phyloP scores from a whole-genome alignment of 2,113 vertebrate genomes.

The Chroicocephalus ridibundus region DNA sequence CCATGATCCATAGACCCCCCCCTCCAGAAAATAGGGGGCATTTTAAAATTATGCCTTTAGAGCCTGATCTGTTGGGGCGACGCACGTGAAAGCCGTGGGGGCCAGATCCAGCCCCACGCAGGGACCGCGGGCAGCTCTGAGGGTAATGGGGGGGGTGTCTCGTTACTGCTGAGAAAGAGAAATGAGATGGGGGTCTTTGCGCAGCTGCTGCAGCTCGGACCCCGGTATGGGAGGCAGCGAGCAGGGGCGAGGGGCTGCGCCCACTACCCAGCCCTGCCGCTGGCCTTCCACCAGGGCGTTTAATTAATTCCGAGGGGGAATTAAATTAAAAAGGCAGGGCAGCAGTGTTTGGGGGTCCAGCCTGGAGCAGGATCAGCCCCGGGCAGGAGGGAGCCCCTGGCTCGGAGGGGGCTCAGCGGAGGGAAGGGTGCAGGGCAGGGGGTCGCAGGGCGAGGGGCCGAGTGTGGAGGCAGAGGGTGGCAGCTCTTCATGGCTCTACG shows the following conservation, averaged over 20 bases:
- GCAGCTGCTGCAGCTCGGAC: not conserved
- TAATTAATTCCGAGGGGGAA: not conserved
- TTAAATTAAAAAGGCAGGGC: not conserved
- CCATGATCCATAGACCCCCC: not conserved
- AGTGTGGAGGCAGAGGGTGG: accelerated
- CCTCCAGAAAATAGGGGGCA: not conserved
- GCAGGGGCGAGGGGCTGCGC: not conserved
- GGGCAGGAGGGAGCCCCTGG: not conserved
- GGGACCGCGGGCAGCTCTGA: too few relatives aligned
- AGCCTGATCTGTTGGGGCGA: not conserved
- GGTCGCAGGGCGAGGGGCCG: accelerated
- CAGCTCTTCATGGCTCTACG: accelerated
- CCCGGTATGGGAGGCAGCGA: accelerated
- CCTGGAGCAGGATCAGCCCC: not conserved
- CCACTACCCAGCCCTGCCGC: not conserved
- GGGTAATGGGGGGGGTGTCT: too few relatives aligned
- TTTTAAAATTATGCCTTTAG: accelerated
- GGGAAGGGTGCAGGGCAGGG: not conserved
- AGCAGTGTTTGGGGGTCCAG: not conserved
- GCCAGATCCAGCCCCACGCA: accelerated
- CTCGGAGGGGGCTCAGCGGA: not conserved
- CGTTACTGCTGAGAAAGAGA: not conserved
- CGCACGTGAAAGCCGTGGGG: accelerated
- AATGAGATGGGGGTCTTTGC: accelerated
- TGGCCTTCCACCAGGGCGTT: not conserved